phyloP scores from a whole-genome alignment of 2,888 invertebrate genomes.

The Drosophila helvetica region DNA sequence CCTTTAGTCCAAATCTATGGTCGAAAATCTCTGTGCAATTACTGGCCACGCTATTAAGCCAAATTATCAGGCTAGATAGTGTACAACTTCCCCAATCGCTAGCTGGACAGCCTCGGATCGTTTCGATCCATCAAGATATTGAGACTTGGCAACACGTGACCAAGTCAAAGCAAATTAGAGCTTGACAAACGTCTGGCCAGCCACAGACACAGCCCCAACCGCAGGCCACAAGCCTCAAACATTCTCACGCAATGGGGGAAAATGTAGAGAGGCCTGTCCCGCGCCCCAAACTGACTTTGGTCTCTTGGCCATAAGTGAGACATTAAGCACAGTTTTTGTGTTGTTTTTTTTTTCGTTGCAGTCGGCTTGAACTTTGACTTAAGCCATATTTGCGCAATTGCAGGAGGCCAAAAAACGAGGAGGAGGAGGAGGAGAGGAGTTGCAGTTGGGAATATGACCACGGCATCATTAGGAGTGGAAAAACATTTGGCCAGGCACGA shows the following conservation, averaged over 20 bases:
- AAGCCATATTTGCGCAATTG: conserved; percentile 72
- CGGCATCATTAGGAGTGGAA: conserved; percentile 76
- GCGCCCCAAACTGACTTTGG: conserved; percentile 44
- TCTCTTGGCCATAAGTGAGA: conserved; percentile 70
- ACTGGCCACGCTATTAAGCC: conserved; percentile 67
- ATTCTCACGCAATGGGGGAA: conserved; percentile 33
- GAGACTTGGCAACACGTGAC: conserved; percentile 33
- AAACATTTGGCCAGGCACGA: conserved; percentile 76
- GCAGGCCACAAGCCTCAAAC: conserved; percentile 6
- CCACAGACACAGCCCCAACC: background rate
- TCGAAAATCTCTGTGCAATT: conserved; percentile 1
- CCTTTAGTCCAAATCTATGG: background rate
- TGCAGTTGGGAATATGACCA: conserved; percentile 28
- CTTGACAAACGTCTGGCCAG: conserved; percentile 34
- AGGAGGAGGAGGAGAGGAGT: background rate
- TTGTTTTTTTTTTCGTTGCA: conserved; percentile 31
- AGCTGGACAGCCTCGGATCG: background rate
- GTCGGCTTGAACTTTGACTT: conserved; percentile 70
- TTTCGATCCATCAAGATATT: conserved; percentile 72
- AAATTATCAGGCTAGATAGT: conserved; percentile 75
- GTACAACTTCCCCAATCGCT: conserved; percentile 54
- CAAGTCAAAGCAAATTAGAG: conserved; percentile 34
- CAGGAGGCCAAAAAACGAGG: background rate
- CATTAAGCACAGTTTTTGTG: conserved; percentile 71
- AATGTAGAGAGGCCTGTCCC: conserved; percentile 35